Evolutionary conservation across 2,797 vertebrate genomes (phyloP).

Genomic region (Hybognathus amarus): DNA sequence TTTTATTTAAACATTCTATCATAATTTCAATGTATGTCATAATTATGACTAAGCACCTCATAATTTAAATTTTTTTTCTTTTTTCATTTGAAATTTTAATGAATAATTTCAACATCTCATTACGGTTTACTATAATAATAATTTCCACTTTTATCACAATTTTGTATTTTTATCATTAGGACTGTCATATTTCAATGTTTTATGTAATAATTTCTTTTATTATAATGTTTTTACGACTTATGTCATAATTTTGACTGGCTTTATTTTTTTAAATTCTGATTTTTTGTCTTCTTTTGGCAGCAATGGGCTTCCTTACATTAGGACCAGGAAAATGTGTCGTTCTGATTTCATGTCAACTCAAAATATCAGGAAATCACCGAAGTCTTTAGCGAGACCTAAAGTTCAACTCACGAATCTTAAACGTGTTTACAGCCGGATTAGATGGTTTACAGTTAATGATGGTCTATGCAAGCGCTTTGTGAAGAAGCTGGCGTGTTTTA

Average conservation of each 20-base stretch:
- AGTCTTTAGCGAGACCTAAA: background rate
- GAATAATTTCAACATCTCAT: background rate
- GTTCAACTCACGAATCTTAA: background rate
- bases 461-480: slow-evolving; percentile 3
- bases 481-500: background rate
- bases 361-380: background rate
- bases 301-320: background rate
- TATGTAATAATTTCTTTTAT: background rate
- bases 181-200: background rate
- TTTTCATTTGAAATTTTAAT: background rate
- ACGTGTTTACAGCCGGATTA: slow-evolving; percentile 1
- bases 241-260: too few species aligned
- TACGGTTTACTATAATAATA: background rate
- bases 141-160: too few species aligned
- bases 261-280: background rate
- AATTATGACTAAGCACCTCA: background rate
- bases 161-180: background rate
- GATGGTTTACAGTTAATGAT: slow-evolving; percentile 4
- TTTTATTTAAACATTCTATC: too few species aligned
- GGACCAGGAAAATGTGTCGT: background rate
- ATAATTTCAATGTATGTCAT: background rate
- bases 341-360: background rate
- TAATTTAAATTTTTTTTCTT: background rate
- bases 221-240: background rate
- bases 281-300: background rate